phyloP scores from a whole-genome alignment of 1,140 invertebrate genomes.

The Diuraphis noxia region DNA sequence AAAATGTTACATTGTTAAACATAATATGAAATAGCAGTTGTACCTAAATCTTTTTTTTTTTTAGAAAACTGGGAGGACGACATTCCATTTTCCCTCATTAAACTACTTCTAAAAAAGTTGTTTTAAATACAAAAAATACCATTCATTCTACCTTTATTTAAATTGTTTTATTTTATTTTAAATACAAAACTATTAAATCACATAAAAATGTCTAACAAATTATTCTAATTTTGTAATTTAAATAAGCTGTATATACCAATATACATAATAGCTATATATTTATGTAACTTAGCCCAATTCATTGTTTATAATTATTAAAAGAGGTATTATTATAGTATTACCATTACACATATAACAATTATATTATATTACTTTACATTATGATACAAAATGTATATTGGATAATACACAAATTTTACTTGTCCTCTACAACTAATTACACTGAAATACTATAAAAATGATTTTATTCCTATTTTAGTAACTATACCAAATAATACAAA shows the following conservation, averaged over 20 bases:
- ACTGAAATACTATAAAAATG: neutral
- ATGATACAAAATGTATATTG: neutral
- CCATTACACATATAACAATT: neutral
- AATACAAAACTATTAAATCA: neutral
- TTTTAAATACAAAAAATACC: conserved; percentile 7
- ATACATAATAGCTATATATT: neutral
- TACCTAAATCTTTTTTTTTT: conserved; percentile 10
- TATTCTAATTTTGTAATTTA: neutral
- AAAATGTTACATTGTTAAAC: neutral
- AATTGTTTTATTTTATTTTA: neutral
- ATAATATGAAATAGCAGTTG: conserved; percentile 2
- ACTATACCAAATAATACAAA: neutral
- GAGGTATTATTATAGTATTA: neutral
- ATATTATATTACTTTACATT: neutral
- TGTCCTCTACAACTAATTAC: neutral
- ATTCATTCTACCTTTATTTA: neutral
- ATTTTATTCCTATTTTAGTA: neutral
- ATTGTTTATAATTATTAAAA: neutral
- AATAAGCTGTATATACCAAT: neutral
- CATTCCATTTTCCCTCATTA: conserved; percentile 11
- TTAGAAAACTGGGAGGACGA: neutral
- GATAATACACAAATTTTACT: no score
- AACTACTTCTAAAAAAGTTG: conserved; percentile 16
- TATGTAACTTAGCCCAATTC: neutral
- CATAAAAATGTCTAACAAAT: neutral